Evolutionary conservation across 2,113 vertebrate genomes (phyloP).

Genomic region (Sturnira hondurensis): DNA sequence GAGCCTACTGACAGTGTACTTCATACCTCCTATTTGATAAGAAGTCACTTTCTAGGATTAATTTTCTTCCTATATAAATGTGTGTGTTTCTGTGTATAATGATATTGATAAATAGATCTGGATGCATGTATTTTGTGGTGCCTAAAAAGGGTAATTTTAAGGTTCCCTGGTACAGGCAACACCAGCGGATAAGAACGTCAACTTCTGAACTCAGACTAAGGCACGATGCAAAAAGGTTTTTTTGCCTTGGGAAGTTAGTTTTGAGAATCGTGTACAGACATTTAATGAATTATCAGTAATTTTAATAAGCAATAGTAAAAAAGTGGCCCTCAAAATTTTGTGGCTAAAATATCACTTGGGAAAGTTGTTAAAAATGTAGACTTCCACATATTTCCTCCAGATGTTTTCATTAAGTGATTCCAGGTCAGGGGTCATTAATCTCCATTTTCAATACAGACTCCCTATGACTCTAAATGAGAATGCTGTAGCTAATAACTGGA

Average conservation of each 20-base stretch:
- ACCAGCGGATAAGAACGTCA: not conserved
- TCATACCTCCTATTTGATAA: not conserved
- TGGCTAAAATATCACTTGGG: not conserved
- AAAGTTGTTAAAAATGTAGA: not conserved
- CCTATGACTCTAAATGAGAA: not conserved
- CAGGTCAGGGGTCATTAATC: fast-evolving
- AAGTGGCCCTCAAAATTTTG: not conserved
- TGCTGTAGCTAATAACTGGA: not conserved
- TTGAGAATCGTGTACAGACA: not conserved
- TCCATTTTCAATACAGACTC: not conserved
- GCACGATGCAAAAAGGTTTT: not conserved
- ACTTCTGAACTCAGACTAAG: not conserved
- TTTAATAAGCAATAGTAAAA: not conserved
- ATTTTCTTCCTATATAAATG: not conserved
- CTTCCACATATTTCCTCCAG: not conserved
- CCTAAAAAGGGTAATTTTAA: not conserved
- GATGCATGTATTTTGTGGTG: not conserved
- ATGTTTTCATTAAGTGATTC: not conserved
- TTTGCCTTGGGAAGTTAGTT: not conserved
- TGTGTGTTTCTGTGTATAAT: not conserved
- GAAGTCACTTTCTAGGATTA: not conserved
- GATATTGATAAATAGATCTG: not conserved
- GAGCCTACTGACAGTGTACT: not conserved
- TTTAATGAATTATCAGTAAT: not conserved
- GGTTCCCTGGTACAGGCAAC: not conserved